Evolutionary conservation across 2,797 vertebrate species (phyloP), one percentile per base, ranked within the genome.

Genomic region (Oreortyx pictus): DNA sequence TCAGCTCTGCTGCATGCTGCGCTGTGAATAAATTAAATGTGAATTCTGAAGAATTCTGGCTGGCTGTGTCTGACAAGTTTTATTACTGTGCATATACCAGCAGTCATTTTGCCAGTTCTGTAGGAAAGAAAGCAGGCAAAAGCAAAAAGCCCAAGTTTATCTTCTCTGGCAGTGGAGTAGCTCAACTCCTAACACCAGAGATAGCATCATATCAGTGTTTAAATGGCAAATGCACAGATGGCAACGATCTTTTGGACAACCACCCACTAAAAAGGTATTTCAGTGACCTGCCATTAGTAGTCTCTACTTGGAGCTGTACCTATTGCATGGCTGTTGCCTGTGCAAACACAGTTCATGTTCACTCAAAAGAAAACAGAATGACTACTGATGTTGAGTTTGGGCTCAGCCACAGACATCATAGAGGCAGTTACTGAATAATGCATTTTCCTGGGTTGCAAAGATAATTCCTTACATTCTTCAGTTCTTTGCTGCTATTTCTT

Each of bases 11-110:
- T 88, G 56, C 94, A 54, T 44, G 73, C 94, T 93, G 96, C 61
- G 91, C 90, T 94, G 68, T 92, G 96, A 96, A 97, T 96, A 97
- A 96, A 97, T 97, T 97, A 97, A 96, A 96, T 35, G 73, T 17
- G 76, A 93, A 96, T 89, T 96, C 93, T 95, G 94, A 97, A 94
- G 85, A 93, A 77, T 87, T 95, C 92, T 95, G 82, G 66, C 90
- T 93, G 64, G 56, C 90, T 64, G 56, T 83, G 66, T 89, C 82
- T 96, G 96, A 96, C 82, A 90, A 76, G 77, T 86, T 92, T 60
- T 91, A 76, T 94, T 92, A 90, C 50, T 24, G 14, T 60, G 92
- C 70, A 89, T 86, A 92, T 59, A 89, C 29, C 85, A 95, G 91
- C n/a, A 83, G 89, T 86, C 86, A 96, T 57, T 76, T 94, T 35